A percentile compares a stretch with the other conserved stretches of the same genome.
Conservation (phyloP, 2,888 invertebrate species). For the Synergus laeviventris region DNA sequence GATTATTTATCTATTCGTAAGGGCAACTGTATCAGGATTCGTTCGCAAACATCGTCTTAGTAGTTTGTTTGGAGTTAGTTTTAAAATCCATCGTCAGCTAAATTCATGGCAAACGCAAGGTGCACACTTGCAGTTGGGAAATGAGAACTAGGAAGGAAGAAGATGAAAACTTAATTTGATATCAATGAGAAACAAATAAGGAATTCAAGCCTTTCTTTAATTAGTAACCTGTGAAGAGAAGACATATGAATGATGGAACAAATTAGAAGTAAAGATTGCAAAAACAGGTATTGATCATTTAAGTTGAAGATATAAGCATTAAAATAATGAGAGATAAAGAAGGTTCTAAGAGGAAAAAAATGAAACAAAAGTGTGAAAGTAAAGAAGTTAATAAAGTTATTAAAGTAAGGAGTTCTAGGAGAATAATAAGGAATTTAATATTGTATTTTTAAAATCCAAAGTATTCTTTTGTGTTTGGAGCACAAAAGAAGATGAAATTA, state of each 20-base stretch:
- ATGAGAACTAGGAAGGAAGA: background rate
- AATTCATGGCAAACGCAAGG: constrained; percentile 17
- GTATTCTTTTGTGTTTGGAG: background rate
- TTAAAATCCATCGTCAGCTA: constrained; percentile 29
- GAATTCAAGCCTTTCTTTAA: background rate
- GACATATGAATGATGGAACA: background rate
- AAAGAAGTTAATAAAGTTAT: background rate
- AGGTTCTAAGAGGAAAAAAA: background rate
- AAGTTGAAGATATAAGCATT: background rate
- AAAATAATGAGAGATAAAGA: too few relatives aligned
- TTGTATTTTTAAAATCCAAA: background rate
- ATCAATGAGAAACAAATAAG: constrained; percentile 19
- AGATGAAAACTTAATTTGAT: background rate
- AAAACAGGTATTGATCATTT: background rate
- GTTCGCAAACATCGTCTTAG: constrained; percentile 34
- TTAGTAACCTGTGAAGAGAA: background rate
- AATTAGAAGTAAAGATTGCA: too few relatives aligned
- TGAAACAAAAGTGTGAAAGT: background rate
- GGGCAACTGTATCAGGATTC: constrained; percentile 45
- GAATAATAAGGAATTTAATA: background rate
- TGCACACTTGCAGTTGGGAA: constrained; percentile 2
- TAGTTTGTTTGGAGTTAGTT: constrained; percentile 25
- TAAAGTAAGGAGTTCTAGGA: background rate
- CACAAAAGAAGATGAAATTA: background rate
- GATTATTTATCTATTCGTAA: constrained; percentile 65